phyloP scores from a whole-genome alignment of 2,797 vertebrate species.

The Falco novaeseelandiae region DNA sequence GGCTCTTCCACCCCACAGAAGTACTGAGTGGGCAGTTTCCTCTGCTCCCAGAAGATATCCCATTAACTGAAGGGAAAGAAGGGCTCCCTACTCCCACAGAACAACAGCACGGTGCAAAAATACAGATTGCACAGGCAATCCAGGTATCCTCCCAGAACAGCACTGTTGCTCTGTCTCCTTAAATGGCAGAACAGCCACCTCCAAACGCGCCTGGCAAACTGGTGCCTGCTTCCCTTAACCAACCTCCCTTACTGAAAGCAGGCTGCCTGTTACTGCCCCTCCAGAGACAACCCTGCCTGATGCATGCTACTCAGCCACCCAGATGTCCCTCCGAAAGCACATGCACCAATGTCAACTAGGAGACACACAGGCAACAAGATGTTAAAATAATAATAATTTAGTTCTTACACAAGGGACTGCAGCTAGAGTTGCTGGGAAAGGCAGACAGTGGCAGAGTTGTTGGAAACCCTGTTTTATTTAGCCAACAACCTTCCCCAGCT shows the following conservation, averaged over 20 bases:
- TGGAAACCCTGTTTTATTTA: neutral
- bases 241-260: neutral
- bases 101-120: neutral
- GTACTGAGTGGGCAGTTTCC: neutral
- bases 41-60: neutral
- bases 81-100: neutral
- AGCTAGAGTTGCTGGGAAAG: conserved; percentile 14
- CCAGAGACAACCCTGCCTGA: neutral
- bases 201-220: neutral
- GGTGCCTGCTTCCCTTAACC: neutral
- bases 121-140: neutral
- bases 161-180: neutral
- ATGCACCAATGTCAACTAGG: neutral
- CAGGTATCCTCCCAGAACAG: neutral
- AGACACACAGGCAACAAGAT: neutral
- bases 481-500: neutral
- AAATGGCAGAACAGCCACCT: neutral
- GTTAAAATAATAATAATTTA: neutral
- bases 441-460: neutral
- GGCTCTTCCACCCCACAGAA: neutral
- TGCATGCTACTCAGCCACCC: neutral
- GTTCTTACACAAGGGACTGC: neutral
- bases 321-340: neutral
- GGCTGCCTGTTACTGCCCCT: neutral
- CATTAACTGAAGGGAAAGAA: neutral